These are phyloP conservation scores for Pagrus major DNA, from an alignment of 2,113 vertebrate genomes.

Conservation along the genomic window DNA sequence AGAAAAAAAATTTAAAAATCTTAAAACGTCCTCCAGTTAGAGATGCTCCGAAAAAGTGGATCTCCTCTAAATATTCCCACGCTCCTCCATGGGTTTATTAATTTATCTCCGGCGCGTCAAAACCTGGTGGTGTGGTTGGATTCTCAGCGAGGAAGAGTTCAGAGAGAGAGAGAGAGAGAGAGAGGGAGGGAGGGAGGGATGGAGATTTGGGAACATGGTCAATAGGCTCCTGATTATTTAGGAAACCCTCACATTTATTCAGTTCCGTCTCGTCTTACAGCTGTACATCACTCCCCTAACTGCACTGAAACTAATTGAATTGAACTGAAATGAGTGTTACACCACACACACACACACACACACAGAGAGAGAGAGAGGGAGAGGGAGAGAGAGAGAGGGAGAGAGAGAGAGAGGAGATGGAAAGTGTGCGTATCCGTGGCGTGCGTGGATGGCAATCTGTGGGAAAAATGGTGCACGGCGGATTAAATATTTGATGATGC, in stretches of 20 bases:
- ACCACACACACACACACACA: too few relatives aligned
- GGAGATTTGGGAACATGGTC: background rate
- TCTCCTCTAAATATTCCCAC: slow-evolving; percentile 19
- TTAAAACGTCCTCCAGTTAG: background rate
- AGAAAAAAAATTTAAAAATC: too few relatives aligned
- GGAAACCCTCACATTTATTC: background rate
- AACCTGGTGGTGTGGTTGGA: slow-evolving; percentile 44
- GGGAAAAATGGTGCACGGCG: slow-evolving; percentile 19
- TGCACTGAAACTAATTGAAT: background rate
- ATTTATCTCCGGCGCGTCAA: slow-evolving; percentile 47
- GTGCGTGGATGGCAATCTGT: slow-evolving; percentile 1
- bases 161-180: slow-evolving; percentile 10
- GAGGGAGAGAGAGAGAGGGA: background rate
- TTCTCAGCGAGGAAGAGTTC: slow-evolving; percentile 59
- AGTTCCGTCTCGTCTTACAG: background rate
- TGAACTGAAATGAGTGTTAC: slow-evolving; percentile 22
- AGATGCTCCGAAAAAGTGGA: slow-evolving; percentile 27
- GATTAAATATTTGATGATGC: slow-evolving; percentile 57
- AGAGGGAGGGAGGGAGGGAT: background rate
- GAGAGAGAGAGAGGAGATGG: background rate
- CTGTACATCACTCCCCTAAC: slow-evolving; percentile 1
- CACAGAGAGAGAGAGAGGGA: background rate
- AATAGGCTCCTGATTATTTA: slow-evolving; percentile 20
- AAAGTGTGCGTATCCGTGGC: background rate
- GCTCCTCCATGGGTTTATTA: slow-evolving; percentile 22